Evolutionary conservation across 2,888 invertebrate genomes (phyloP).

Genomic region (Erynnis tages): DNA sequence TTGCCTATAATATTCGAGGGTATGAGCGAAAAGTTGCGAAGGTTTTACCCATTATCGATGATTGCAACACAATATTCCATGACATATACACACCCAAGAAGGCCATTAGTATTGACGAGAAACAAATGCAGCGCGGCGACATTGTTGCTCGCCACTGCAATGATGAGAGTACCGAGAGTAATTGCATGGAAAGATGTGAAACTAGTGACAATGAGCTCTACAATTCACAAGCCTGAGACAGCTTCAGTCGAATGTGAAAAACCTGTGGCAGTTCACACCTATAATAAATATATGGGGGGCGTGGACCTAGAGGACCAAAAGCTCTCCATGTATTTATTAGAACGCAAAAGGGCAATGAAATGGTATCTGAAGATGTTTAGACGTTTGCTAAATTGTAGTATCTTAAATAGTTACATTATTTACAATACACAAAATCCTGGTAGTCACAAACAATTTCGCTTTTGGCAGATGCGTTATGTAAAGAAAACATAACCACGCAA

Average conservation of each 20-base stretch:
- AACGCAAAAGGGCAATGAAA: constrained; percentile 23
- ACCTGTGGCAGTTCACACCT: constrained; percentile 22
- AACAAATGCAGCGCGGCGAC: background rate
- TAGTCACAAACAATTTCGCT: constrained; percentile 7
- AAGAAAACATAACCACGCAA: too few relatives aligned
- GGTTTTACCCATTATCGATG: constrained; percentile 16
- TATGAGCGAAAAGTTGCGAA: constrained; percentile 31
- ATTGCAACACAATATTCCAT: too few relatives aligned
- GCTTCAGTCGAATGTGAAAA: background rate
- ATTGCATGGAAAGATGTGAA: constrained; percentile 30
- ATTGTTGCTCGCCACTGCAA: background rate
- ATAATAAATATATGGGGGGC: too few relatives aligned
- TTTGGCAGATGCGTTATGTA: background rate
- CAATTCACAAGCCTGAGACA: background rate
- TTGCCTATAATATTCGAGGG: constrained; percentile 30
- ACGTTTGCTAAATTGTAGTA: constrained; percentile 15
- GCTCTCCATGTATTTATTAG: constrained; percentile 34
- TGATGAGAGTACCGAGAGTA: background rate
- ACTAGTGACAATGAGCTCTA: constrained; percentile 30
- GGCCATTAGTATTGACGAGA: too few relatives aligned
- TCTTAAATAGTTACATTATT: constrained; percentile 21
- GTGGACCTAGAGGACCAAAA: constrained; percentile 39
- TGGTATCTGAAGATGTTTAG: constrained; percentile 26
- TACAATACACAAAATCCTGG: constrained; percentile 5
- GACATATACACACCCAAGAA: too few relatives aligned